These are phyloP conservation scores for Sebastes nivosus DNA, from an alignment of 2,797 vertebrate species.

Conservation along the genomic window DNA sequence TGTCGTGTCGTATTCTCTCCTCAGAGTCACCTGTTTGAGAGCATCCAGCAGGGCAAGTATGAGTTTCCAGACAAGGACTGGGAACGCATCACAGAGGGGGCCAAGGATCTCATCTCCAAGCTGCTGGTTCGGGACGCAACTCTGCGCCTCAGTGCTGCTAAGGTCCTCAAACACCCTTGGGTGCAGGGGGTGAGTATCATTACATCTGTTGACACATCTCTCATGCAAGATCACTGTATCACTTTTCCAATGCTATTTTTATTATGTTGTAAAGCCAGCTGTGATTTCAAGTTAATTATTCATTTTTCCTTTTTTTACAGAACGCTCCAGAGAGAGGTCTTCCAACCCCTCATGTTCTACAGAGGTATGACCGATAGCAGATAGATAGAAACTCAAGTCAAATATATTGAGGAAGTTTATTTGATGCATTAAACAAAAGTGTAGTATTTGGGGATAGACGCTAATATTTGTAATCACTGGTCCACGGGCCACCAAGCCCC, in stretches of 20 bases:
- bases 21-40: constrained; percentile 95
- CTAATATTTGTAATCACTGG: too few species aligned
- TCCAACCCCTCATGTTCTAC: constrained; percentile 93
- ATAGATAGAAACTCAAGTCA: background rate
- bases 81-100: constrained; percentile 91
- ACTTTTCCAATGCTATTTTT: background rate
- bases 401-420: background rate
- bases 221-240: too few species aligned
- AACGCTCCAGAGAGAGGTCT: constrained; percentile 95
- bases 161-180: constrained; percentile 94
- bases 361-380: constrained; percentile 84
- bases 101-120: constrained; percentile 97
- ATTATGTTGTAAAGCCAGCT: background rate
- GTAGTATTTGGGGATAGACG: background rate
- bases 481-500: too few species aligned
- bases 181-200: constrained; percentile 90
- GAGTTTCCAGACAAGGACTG: constrained; percentile 96
- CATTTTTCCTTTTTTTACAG: constrained; percentile 65
- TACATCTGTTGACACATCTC: background rate
- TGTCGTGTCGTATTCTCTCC: background rate
- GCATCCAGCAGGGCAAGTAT: constrained; percentile 97
- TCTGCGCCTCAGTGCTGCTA: constrained; percentile 91
- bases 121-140: constrained; percentile 94
- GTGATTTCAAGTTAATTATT: background rate
- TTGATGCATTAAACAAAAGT: background rate